Conservation (phyloP, 2,888 invertebrate genomes). For the Pomacea canaliculata region DNA sequence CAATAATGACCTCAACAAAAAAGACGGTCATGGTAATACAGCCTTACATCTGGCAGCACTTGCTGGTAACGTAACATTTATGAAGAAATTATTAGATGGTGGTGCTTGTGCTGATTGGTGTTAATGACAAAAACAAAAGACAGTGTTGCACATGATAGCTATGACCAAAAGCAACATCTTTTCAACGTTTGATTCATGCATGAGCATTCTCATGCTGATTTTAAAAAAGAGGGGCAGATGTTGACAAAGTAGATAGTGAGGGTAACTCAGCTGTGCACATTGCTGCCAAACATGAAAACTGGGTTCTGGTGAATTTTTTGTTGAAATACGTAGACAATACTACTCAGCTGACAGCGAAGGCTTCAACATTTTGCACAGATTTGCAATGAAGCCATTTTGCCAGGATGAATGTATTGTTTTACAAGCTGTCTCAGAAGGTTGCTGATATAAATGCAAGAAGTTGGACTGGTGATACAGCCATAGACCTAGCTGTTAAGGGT, state of each 20-base stretch:
- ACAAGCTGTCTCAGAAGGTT: background rate
- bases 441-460: background rate
- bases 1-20: background rate
- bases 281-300: background rate
- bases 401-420: background rate
- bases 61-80: background rate
- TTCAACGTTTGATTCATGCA: no score
- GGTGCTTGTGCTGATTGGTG: background rate
- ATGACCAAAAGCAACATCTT: no score
- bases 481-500: background rate
- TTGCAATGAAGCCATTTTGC: background rate
- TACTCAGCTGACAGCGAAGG: background rate
- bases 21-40: background rate
- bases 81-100: background rate
- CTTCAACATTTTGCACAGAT: background rate
- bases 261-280: background rate
- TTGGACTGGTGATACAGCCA: background rate
- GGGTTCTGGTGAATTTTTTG: background rate
- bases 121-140: background rate
- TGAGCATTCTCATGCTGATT: no score
- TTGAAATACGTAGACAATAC: background rate
- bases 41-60: background rate
- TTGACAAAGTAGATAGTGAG: no score
- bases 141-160: background rate
- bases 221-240: no score